Conservation (phyloP, 2,888 invertebrate species). For the Stegophylla sp. region DNA sequence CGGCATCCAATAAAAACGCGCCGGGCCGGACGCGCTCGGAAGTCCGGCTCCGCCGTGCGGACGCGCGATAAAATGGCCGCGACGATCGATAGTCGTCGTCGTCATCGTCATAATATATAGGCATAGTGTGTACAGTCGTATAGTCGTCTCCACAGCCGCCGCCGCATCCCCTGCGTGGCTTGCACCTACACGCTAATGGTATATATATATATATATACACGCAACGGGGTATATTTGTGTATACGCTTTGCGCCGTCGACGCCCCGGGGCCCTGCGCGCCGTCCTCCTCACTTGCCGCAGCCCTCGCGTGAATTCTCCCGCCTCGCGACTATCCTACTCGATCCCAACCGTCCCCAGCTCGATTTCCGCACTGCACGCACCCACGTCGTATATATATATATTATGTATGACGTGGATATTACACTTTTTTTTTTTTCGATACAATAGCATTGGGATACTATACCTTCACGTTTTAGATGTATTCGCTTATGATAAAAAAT, state of each 20-base stretch:
- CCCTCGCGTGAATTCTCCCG: not conserved
- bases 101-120: not conserved
- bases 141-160: not conserved
- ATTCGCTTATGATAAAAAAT: too few species aligned
- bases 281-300: not conserved
- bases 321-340: not conserved
- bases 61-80: constrained; percentile 43
- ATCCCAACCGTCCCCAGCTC: not conserved
- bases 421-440: too few species aligned
- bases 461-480: too few species aligned
- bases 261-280: not conserved
- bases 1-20: constrained; percentile 54
- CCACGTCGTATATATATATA: not conserved
- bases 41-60: constrained; percentile 35
- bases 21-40: constrained; percentile 47
- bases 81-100: constrained; percentile 30
- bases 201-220: too few species aligned
- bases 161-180: not conserved
- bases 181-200: too few species aligned
- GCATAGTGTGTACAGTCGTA: not conserved
- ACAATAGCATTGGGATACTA: too few species aligned
- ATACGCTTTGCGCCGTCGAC: not conserved
- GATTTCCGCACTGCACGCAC: too few species aligned
- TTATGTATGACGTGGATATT: too few species aligned
- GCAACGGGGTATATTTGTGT: too few species aligned